Base-by-base conservation (phyloP, 1,140 invertebrate species). In the Nylanderia fulva region DNA sequence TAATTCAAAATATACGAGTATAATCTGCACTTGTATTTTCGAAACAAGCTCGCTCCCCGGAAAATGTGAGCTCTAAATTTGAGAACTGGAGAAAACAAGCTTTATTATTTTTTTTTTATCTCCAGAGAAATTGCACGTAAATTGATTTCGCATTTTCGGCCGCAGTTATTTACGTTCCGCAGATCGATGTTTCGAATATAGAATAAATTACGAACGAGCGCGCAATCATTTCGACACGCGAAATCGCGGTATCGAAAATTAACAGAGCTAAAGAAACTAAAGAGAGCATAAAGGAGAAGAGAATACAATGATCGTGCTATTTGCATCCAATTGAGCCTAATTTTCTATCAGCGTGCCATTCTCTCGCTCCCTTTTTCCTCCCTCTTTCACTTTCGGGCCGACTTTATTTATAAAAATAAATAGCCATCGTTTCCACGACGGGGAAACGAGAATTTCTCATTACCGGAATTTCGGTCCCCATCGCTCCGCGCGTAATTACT, bases 361-460 rank as follows among this genome's bases (percentile, higher is more conserved):
- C 45, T 15, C 15, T 6, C 36, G 13, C 52, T 3, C n/a, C 36
- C 24, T 82, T 9, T 48, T 15, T 72, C 52, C 42, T 7, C 4
- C 11, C 21, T 39, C 29, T 45, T 29, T 56, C 54, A 58, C 33
- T 52, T 5, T 64, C 45, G n/a, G 42, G 29, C 48, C 11, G 21
- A 39, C 24, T 18, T 69, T 42, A 61, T 54, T 84, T 71, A 86
- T 85, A 75, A 77, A n/a, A 76, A 66, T 56, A 68, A 74, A 86
- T 45, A 84, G 33, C 77, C 77, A 18, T 58, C 77, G 52, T 82
- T 82, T 60, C 27, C 66, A 27, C 66, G 52, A 39, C 18, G 66
- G 2, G 66, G n/a, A n/a, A 82, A 82, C 66, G 77, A 82, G 77
- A 82, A 82, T 82, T 82, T 82, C 66, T 72, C 77, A 80, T 80